Percentiles rank a stretch among this genome's conserved stretches.
phyloP scores from a whole-genome alignment of 2,797 vertebrate species.

The Octomys mimax region DNA sequence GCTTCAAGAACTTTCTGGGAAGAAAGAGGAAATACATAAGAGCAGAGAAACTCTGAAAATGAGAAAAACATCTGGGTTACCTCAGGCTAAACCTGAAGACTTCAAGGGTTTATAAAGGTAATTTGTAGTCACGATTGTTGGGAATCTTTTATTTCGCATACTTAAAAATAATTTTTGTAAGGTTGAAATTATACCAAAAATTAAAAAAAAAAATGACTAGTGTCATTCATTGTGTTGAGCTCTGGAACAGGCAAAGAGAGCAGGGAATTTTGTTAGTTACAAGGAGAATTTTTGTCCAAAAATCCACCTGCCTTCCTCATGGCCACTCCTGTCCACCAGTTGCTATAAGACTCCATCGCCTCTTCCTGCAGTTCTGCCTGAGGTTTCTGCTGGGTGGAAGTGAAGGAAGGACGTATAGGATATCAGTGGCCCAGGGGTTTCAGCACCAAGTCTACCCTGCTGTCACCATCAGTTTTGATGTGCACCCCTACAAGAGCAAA shows the following conservation, averaged over 20 bases:
- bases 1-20: constrained; percentile 16
- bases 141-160: not conserved
- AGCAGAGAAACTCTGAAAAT: not conserved
- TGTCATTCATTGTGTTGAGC: not conserved
- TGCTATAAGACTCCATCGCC: not conserved
- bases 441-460: not conserved
- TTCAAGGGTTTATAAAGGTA: not conserved
- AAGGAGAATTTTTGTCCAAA: not conserved
- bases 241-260: not conserved
- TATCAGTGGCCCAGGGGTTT: not conserved
- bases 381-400: not conserved
- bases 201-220: not conserved
- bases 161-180: constrained; percentile 33
- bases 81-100: constrained; percentile 45
- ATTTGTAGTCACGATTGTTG: not conserved
- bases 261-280: not conserved
- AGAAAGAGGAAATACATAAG: not conserved
- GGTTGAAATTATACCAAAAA: not conserved
- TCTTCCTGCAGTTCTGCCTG: not conserved
- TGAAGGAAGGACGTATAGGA: not conserved
- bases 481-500: not conserved
- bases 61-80: constrained; percentile 51
- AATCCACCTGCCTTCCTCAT: not conserved
- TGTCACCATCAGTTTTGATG: not conserved
- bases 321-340: not conserved